Evolutionary conservation across 2,113 vertebrate genomes (phyloP), one percentile per base, ranked within the genome.

Genomic region (Menura novaehollandiae): DNA sequence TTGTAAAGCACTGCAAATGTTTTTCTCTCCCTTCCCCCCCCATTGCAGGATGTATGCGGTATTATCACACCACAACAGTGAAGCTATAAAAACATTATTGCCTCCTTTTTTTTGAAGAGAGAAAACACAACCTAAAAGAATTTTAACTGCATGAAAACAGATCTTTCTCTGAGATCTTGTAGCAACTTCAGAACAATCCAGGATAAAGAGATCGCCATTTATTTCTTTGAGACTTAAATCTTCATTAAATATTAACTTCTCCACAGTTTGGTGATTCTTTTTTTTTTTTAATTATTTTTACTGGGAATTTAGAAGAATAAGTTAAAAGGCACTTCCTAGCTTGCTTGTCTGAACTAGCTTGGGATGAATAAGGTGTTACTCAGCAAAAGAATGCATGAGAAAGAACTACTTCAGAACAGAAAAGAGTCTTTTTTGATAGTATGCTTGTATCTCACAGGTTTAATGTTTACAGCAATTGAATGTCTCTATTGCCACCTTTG

Each of bases 321-420:
- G 13, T 1, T 1, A 64, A 82, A 90, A 92, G 49, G 47, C 1
- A 5, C 83, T 88, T 92, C 32, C 44, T 77, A 66, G 28, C 56
- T 64, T 94, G 49, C 93, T 27, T 96, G 96, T 79, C 92, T 69
- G 73, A 85, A 94, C 95, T 91, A 91, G 96, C 53, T 82, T 68
- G 62, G 41, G 69, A 87, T 96, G 92, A 95, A 91, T 87, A 88
- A 91, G 62, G 63, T 72, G 73, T 94, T 96, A 95, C 60, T 94
- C 96, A 95, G 88, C 88, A 76, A 64, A 94, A 89, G 86, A 94
- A 93, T 73, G 91, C 28, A 7, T 93, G 91, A 87, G 90, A 95
- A 37, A 78, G 53, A 85, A 73, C 37, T 68, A 14, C 59, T 95
- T 84, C 27, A 85, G 78, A 60, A 82, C 24, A 77, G 17, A 85